Percentiles rank a stretch among this genome's conserved stretches.
These are phyloP conservation scores for Emydoidea blandingii DNA, from an alignment of 2,797 vertebrate genomes.

Conservation along the genomic window DNA sequence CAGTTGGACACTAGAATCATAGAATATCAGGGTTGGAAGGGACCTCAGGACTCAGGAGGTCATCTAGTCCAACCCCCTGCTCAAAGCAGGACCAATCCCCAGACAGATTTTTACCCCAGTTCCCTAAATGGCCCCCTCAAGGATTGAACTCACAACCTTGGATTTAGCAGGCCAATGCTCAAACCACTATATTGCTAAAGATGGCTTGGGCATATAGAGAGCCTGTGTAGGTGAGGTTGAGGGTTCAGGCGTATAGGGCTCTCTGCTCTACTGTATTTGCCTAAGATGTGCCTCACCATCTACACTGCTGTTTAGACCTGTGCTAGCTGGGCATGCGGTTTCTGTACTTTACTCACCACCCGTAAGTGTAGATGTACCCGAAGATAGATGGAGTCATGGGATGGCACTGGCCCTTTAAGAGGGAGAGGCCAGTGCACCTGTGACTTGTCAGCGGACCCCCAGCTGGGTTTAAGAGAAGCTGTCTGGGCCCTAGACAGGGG, in stretches of 20 bases:
- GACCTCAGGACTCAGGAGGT: no score
- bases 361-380: no score
- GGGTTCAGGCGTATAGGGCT: not conserved
- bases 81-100: no score
- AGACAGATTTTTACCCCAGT: no score
- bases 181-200: not conserved
- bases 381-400: not conserved
- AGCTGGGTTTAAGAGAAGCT: not conserved
- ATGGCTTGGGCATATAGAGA: not conserved
- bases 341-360: not conserved
- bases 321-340: not conserved
- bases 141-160: no score
- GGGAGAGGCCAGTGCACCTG: not conserved
- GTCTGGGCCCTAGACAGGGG: not conserved
- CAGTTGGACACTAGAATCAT: no score
- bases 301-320: not conserved
- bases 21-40: no score
- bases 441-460: not conserved
- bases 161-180: no score
- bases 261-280: not conserved
- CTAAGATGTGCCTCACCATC: not conserved
- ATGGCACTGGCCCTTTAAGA: not conserved
- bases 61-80: no score
- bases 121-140: no score
- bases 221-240: not conserved